Conservation (phyloP, 1,140 invertebrate genomes). For the Pogonus chalceus region DNA sequence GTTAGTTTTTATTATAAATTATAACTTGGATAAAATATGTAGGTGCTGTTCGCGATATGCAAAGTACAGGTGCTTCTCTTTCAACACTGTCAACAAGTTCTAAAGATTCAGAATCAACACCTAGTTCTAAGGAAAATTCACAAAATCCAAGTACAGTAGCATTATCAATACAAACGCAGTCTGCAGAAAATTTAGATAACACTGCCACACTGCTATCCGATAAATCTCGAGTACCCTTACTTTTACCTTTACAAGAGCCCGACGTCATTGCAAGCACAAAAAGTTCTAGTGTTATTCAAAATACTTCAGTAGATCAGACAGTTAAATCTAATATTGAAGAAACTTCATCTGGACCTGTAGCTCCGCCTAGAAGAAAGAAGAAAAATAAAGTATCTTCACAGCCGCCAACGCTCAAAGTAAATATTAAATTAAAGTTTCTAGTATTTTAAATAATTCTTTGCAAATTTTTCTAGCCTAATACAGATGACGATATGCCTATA, state of each 20-base stretch:
- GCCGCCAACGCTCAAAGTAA: conserved; percentile 1
- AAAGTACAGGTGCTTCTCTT: conserved; percentile 18
- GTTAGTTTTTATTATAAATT: too few species aligned
- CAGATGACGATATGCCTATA: background rate
- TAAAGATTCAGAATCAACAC: conserved; percentile 30
- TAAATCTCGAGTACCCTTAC: conserved; percentile 11
- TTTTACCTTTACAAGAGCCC: conserved; percentile 58
- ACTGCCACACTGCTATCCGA: background rate
- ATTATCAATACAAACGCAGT: conserved; percentile 16
- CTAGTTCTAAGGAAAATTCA: conserved; percentile 29
- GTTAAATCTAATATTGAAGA: conserved; percentile 17
- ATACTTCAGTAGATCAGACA: conserved; percentile 26
- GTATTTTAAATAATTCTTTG: conserved; percentile 12
- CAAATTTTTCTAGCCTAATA: background rate
- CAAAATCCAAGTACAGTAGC: conserved; percentile 30
- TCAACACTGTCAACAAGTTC: conserved; percentile 32
- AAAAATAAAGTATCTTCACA: conserved; percentile 41
- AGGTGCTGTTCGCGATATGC: background rate
- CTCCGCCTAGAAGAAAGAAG: conserved; percentile 73
- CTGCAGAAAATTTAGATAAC: conserved; percentile 8
- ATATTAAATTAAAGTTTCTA: conserved; percentile 29
- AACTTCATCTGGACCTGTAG: conserved; percentile 48
- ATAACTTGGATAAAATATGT: background rate
- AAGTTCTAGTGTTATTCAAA: conserved; percentile 34
- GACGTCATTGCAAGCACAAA: conserved; percentile 92